These are phyloP conservation scores for Colius striatus DNA, from an alignment of 2,113 vertebrate species.

Conservation along the genomic window DNA sequence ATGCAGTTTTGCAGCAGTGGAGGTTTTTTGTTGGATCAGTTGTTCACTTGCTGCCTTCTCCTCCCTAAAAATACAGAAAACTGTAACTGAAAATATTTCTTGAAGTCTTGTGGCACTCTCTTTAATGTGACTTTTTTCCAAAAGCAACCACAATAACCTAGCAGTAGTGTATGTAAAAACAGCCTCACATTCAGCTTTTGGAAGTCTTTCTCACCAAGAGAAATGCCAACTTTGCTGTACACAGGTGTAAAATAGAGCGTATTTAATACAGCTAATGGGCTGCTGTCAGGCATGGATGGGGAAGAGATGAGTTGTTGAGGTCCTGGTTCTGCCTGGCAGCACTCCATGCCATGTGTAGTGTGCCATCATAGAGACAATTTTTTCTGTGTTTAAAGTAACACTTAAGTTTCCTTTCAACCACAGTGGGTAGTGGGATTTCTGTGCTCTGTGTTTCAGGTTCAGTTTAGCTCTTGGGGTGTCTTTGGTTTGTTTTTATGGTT, in stretches of 20 bases:
- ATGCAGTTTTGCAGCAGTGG: neutral
- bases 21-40: neutral
- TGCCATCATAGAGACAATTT: neutral
- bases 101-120: neutral
- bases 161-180: neutral
- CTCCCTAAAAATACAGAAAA: neutral
- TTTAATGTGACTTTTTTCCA: neutral
- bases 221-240: neutral
- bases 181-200: neutral
- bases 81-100: neutral
- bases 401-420: accelerated
- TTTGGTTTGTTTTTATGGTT: neutral
- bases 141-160: neutral
- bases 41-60: neutral
- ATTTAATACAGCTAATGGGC: neutral
- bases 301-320: neutral
- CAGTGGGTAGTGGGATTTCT: neutral
- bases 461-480: neutral
- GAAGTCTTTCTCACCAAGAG: neutral
- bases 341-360: accelerated
- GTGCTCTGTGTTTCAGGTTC: neutral
- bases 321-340: neutral
- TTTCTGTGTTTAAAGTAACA: neutral
- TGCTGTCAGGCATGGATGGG: accelerated
- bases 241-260: neutral